Percentiles rank a stretch among this genome's conserved stretches.
Conservation (phyloP, 1,140 invertebrate genomes). For the Harlomillsia oculata region DNA sequence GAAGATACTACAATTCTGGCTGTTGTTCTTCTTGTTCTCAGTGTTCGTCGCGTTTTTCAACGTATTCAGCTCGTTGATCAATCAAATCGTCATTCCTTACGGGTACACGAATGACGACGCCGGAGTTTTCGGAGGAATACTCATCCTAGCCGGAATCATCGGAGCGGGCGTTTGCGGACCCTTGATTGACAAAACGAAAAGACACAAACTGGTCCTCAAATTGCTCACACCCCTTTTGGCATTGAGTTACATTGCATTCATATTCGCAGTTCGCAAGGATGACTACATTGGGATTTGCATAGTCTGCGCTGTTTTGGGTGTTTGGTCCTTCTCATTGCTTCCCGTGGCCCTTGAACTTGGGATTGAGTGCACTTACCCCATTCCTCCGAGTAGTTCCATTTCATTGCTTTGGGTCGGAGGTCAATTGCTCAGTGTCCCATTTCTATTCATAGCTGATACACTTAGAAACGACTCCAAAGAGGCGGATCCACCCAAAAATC, state of each 20-base stretch:
- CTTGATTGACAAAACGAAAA: slow-evolving; percentile 6
- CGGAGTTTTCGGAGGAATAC: not conserved
- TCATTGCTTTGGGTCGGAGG: slow-evolving; percentile 10
- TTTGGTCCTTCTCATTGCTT: slow-evolving; percentile 4
- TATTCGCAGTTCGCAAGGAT: slow-evolving; percentile 3
- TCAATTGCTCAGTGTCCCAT: not conserved
- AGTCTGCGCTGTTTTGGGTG: slow-evolving; percentile 4
- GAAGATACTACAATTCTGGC: slow-evolving; percentile 5
- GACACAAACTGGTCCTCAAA: slow-evolving; percentile 6
- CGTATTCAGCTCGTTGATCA: slow-evolving; percentile 2
- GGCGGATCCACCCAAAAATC: slow-evolving; percentile 8
- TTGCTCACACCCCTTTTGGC: slow-evolving; percentile 1
- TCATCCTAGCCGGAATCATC: slow-evolving; percentile 8
- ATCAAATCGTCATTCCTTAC: slow-evolving; percentile 13
- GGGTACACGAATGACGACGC: slow-evolving; percentile 9
- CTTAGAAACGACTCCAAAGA: not conserved
- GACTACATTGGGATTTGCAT: slow-evolving; percentile 3
- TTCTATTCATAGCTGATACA: not conserved
- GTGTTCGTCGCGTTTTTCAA: slow-evolving; percentile 10
- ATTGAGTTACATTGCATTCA: not conserved
- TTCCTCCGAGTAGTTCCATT: not conserved
- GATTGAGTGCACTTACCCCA: slow-evolving; percentile 8
- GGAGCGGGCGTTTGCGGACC: not conserved
- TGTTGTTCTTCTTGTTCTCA: slow-evolving; percentile 5
- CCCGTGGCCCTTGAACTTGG: slow-evolving; percentile 11